Base-by-base conservation (phyloP, 2,113 vertebrate species). In the Toxotes jaculatrix region DNA sequence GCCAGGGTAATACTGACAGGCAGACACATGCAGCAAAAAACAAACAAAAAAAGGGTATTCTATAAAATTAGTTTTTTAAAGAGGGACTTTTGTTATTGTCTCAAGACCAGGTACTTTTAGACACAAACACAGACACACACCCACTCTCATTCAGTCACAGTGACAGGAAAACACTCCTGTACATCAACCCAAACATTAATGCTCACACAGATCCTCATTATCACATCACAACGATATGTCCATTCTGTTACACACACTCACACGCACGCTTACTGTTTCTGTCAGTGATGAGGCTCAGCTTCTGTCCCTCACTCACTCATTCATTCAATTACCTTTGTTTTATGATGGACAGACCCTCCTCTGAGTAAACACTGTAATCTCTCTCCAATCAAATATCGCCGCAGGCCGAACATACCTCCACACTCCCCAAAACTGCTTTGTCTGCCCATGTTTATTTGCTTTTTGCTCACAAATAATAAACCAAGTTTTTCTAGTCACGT, bases 291-390 rank as follows among this genome's bases (percentile, higher is more conserved):
- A 43, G 55, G 45, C 32, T 55, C 38, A 27, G 60, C 86, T 62
- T n/a, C 34, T 49, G 74, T 77, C 43, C 17, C 56, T 65, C 38
- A 4, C 47, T 82, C 40, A 55, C 19, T 63, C 38, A 4, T 42
- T 82, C 40, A 55, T 16, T 63, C 60, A 76, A 55, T 82, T 68
- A 74, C 12, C 0, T 82, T 80, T 87, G 60, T 79, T 88, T 82
- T 82, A 70, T 76, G 79, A 78, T 43, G 69, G 82, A 81, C 70
- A 67, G 47, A 75, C n/a, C 40, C 65, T 78, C 77, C 59, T 74
- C 68, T 2, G 10, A 23, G 73, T 74, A 87, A 88, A 83, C 74
- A 64, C 23, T 16, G 17, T 82, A 84, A 89, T 90, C 74, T 89
- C 56, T 80, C 64, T 69, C 47, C 57, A 82, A 87, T 92, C 77